Evolutionary conservation across 2,113 vertebrate species (phyloP), one percentile per base, ranked within the genome.

Genomic region (Muntiacus reevesi): DNA sequence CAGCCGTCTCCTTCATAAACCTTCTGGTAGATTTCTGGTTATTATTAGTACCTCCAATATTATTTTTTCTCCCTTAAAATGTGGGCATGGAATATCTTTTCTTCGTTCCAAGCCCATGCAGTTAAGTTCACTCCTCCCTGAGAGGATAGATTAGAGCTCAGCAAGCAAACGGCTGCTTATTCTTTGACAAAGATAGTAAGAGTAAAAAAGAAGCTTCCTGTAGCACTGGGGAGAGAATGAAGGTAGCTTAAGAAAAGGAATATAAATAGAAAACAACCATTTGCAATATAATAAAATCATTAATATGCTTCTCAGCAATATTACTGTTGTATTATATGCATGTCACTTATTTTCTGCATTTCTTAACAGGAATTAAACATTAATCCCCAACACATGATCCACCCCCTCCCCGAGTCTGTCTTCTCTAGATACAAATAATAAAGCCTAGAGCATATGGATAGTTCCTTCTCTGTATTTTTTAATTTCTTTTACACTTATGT

Each of bases 401-500:
- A 40, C 14, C 5, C 16, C 50, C 15, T 3, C 33, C 33, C 16
- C 12, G 2, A n/a, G 47, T 47, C 28, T 81, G 5, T 59, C 30
- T 76, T 95, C 16, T 89, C 33, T 91, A 83, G 28, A 40, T 94
- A 55, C 27, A 85, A 95, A 92, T 67, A 85, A 90, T 43, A 85
- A 97, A 96, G 33, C 30, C 33, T 67, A 67, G 17, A 92, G n/a
- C 50, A 84, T 87, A 96, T 57, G 17, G 21, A 92, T 64, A 95
- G 27, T 23, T 57, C 40, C 15, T 84, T 92, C 47, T 67, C 12
- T 92, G 3, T 57, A 91, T 81, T 95, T 94, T 93, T 59, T 60
- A 90, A 96, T 95, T 89, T 76, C 54, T 28, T 92, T 96, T 96
- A 91, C 6, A 89, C 23, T 94, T 52, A 79, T n/a, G 25, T 81